Conservation (phyloP, 2,888 invertebrate genomes). For the Sceliomorpha sp. region DNA sequence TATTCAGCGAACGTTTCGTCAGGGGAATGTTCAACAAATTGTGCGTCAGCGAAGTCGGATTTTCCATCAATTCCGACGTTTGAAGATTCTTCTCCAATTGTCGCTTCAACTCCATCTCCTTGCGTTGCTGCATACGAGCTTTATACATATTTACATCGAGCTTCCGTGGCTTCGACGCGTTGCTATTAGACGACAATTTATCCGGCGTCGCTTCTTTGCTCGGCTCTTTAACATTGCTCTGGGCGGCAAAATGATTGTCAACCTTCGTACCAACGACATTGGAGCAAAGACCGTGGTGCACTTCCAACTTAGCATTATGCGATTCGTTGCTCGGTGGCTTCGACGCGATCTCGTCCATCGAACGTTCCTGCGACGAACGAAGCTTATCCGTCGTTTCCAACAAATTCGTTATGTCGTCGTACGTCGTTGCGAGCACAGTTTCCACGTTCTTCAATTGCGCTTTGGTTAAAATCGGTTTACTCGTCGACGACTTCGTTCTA, state of each 20-base stretch:
- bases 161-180: conserved; percentile 65
- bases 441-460: conserved; percentile 36
- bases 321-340: too few relatives aligned
- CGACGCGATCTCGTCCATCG: too few relatives aligned
- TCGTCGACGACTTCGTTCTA: neutral
- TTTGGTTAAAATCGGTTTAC: conserved; percentile 31
- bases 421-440: too few relatives aligned
- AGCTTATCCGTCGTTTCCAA: too few relatives aligned
- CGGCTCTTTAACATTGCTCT: too few relatives aligned
- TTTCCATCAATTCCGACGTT: conserved; percentile 47
- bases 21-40: conserved; percentile 63
- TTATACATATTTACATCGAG: conserved; percentile 74
- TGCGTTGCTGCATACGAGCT: conserved; percentile 66
- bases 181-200: too few relatives aligned
- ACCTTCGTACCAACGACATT: too few relatives aligned
- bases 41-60: conserved; percentile 59
- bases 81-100: conserved; percentile 34
- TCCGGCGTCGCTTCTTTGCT: conserved; percentile 67
- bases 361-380: too few relatives aligned
- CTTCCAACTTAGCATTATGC: too few relatives aligned
- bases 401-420: too few relatives aligned
- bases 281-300: too few relatives aligned
- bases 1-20: conserved; percentile 32
- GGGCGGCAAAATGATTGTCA: too few relatives aligned
- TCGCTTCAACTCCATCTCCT: conserved; percentile 52